Evolutionary conservation across 2,113 vertebrate genomes (phyloP).

Genomic region (Baryphthengus martii): DNA sequence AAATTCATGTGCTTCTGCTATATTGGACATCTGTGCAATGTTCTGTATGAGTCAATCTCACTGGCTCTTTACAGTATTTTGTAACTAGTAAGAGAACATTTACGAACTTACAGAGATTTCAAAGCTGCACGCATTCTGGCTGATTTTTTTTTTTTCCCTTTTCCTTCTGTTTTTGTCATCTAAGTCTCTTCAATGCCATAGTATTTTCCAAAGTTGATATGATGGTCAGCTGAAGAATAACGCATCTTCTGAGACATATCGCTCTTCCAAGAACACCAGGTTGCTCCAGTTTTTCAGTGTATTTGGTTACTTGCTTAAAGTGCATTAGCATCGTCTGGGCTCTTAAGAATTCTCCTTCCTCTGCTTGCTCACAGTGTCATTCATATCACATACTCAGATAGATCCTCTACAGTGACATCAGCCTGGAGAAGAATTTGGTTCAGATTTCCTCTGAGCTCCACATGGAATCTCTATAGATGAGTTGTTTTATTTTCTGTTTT

Average conservation of each 20-base stretch:
- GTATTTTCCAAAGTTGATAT: neutral
- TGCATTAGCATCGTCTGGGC: neutral
- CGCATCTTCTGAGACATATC: neutral
- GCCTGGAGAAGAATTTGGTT: neutral
- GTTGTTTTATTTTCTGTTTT: neutral
- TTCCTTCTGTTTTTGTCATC: neutral
- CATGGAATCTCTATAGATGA: neutral
- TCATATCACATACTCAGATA: neutral
- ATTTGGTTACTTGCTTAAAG: neutral
- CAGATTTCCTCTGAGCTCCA: neutral
- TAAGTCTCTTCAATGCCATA: neutral
- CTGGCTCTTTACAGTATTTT: neutral
- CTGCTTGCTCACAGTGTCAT: neutral
- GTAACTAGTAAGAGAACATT: neutral
- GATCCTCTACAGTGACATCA: neutral
- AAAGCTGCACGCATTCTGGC: neutral
- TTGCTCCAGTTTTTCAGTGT: neutral
- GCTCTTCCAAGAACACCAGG: neutral
- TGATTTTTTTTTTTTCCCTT: fast-evolving
- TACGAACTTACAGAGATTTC: neutral
- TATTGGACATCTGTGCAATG: neutral
- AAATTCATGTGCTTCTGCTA: neutral
- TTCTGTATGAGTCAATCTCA: neutral
- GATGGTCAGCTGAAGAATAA: neutral
- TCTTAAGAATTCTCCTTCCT: neutral